These are phyloP conservation scores for Rotaria socialis DNA, from an alignment of 2,888 invertebrate species.

Conservation along the genomic window DNA sequence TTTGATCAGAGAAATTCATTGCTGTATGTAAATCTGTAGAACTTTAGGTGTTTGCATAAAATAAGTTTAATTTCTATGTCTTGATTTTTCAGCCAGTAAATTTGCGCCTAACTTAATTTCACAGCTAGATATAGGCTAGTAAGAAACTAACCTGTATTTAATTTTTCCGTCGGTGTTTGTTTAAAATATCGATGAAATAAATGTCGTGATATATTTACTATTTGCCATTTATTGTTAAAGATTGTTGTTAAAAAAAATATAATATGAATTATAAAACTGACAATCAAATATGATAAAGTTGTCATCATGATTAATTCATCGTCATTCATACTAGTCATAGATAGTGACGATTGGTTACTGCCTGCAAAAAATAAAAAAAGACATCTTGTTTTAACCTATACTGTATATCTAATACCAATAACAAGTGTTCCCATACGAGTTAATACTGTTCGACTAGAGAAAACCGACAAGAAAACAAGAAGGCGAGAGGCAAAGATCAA, in stretches of 20 bases:
- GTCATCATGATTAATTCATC: not conserved
- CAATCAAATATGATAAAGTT: not conserved
- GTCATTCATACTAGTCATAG: not conserved
- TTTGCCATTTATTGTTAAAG: not conserved
- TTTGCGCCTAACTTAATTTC: no score
- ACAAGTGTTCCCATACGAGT: conserved; percentile 7
- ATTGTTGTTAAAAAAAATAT: not conserved
- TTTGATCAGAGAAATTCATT: no score
- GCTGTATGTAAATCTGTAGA: no score
- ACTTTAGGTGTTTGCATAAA: no score
- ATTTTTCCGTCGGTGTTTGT: not conserved
- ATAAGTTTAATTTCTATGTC: no score
- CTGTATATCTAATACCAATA: not conserved
- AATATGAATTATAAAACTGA: not conserved
- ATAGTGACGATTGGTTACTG: not conserved
- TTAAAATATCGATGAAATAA: not conserved
- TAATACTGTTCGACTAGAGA: not conserved
- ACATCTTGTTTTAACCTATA: not conserved
- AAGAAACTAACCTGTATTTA: not conserved
- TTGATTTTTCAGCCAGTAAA: no score
- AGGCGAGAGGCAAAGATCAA: not conserved
- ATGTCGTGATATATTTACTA: not conserved
- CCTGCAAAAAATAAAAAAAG: not conserved
- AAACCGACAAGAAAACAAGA: not conserved
- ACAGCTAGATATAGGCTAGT: no score